Evolutionary conservation across 2,888 invertebrate species (phyloP).

Genomic region (Cataglyphis rosenhaueri): DNA sequence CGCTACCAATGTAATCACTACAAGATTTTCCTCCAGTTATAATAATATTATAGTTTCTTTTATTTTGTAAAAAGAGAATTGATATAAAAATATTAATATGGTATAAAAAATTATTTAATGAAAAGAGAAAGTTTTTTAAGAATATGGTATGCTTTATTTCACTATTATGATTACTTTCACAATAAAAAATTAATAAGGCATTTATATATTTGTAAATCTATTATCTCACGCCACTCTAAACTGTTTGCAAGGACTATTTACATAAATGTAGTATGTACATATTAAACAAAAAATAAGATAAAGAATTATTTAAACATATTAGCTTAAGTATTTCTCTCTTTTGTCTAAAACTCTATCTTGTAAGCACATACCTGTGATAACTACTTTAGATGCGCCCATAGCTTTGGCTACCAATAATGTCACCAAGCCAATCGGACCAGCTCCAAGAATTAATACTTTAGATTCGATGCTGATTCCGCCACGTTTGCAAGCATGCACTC

Average conservation of each 20-base stretch:
- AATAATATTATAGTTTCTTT: not conserved
- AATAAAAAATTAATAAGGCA: not conserved
- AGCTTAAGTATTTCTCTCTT: not conserved
- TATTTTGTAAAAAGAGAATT: not conserved
- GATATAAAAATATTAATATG: not conserved
- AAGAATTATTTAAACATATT: not conserved
- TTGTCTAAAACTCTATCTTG: not conserved
- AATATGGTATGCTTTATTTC: not conserved
- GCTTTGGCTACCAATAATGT: slow-evolving; percentile 93
- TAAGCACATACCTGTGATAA: slow-evolving; percentile 89
- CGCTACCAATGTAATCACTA: not conserved
- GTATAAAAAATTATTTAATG: not conserved
- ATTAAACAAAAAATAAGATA: not conserved
- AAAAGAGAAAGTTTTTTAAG: not conserved
- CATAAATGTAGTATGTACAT: not conserved
- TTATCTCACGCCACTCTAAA: not conserved
- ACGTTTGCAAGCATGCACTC: slow-evolving; percentile 96
- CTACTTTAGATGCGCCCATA: slow-evolving; percentile 93
- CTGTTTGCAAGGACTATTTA: not conserved
- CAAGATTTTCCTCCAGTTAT: not conserved
- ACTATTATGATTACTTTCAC: not conserved
- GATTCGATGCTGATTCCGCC: slow-evolving; percentile 92
- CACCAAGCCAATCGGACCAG: slow-evolving; percentile 96
- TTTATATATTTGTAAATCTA: not conserved
- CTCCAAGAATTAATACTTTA: slow-evolving; percentile 91